Base-by-base conservation (phyloP, 2,797 vertebrate genomes). In the Taenioides sp. region DNA sequence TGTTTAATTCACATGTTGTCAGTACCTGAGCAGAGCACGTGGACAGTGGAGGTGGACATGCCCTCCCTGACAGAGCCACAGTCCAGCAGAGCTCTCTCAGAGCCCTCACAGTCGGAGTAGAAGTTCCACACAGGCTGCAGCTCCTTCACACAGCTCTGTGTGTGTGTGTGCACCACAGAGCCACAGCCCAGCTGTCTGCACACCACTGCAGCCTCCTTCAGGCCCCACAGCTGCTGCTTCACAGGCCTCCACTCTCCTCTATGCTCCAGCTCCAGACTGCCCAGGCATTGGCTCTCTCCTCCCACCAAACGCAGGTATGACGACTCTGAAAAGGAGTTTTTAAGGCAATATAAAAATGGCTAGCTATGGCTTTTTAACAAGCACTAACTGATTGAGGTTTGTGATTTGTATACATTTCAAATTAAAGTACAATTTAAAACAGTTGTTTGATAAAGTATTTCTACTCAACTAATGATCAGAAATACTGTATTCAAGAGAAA, bases 131-230 rank as follows among this genome's bases (percentile, higher is more conserved):
- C 10, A 0, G 17, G 34, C 37, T 23, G 20, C 17, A 14, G 16
- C 23, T 34, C 37, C 0, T 10, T 1, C 4, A 5, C 18, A 2
- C 12, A 7, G 17, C 61, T 1, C 0, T 18, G 23, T 34, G 37
- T 77, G 0, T 22, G 0, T 14, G 75, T 75, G 12, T 57, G 60
- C 11, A 70, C 16, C 1, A 11, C 60, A 0, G 54, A 43, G 47
- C 77, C 67, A 1, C 77, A 83, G 34, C 4, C 2, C 54, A 83
- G 72, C 65, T 83, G 81, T 58, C 60, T 73, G 70, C 80, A 78
- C 47, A 52, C 59, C 47, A 81, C 67, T 20, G 70, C 52, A 1
- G 67, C 78, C 20, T 75, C 80, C 54, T 43, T 69, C 72, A 58
- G n/a, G 40, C 70, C 28, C 75, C 75, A 80, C 3, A 47, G 50